Evolutionary conservation across 2,888 invertebrate species (phyloP), one percentile per base, ranked within the genome.

Genomic region (Corbicula japonica): DNA sequence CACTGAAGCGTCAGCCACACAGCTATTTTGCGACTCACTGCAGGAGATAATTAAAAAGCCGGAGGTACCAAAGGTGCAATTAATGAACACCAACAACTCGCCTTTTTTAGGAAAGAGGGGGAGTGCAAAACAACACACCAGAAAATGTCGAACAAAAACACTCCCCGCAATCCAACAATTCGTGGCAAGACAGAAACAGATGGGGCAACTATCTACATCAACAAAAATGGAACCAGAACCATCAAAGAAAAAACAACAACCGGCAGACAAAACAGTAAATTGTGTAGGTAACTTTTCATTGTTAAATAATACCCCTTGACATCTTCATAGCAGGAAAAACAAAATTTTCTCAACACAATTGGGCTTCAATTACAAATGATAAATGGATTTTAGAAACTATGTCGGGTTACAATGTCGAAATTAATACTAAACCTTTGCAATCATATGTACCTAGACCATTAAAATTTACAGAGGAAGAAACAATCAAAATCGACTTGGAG

Each of bases 301-400:
- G n/a, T n/a, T n/a, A n/a, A n/a, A n/a, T n/a, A n/a, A n/a, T n/a
- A n/a, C n/a, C n/a, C 41, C 41, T 15, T 41, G 41, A 41, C 41
- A 41, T 12, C 15, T 41, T 41, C 41, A 41, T 41, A 41, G 41
- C 41, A 41, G 41, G 41, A 41, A 41, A 41, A 41, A 41, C 41
- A 41, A 41, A 41, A 41, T 41, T 41, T 41, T 41, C 41, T 41
- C 41, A 41, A 41, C 41, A 41, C 41, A 41, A 41, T 41, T 41
- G 41, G 41, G 41, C 41, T 41, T n/a, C n/a, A 68, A 35, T 75
- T 12, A 68, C 75, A 21, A 35, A 30, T 30, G 68, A 75, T 44
- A 60, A 41, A 60, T 75, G 61, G 68, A 75, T 68, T 21, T 44
- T 75, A 15, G 15, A 61, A 62, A 76, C 75, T 28, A 34, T 69